Evolutionary conservation across 2,113 vertebrate species (phyloP), one percentile per base, ranked within the genome.

Genomic region (Nannobrachium achirus): DNA sequence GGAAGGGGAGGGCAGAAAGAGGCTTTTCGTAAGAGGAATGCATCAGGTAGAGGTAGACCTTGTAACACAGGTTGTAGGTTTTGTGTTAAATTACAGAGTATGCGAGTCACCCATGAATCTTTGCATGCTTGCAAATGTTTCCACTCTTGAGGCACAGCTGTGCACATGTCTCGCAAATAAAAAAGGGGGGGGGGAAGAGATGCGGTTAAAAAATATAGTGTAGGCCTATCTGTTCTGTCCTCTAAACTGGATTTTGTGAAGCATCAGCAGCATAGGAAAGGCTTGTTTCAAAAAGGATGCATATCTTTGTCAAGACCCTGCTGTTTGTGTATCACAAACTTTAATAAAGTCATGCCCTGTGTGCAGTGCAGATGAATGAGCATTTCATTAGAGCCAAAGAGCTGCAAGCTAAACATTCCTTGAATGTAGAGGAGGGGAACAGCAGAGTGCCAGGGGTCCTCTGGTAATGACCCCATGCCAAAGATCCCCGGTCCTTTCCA

Each of bases 401-500:
- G 73, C 76, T 79, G 63, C 64, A 69, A 73, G 69, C 75, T 40
- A 51, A 33, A 75, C 83, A 87, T 81, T 89, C 84, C 83, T 85
- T 76, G 81, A 80, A 86, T 83, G 86, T 83, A 84, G 82, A 86
- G 80, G 78, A 84, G 75, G 80, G 81, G 80, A 79, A 71, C 73
- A 78, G 76, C 73, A n/a, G 58, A 81, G 70, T 80, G 77, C 80
- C 83, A 83, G 85, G 85, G 83, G 74, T 81, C 80, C 78, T 78
- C 76, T 78, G 80, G 71, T 80, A 89, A 83, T 84, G 81, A 86
- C 76, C 82, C 77, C 72, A 13, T 86, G 85, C 83, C 81, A 86
- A 66, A 84, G 80, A 84, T 83, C 81, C 79, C 25, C 25, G 25
- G 25, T 33, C 25, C 74, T 76, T 66, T 81, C 79, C 79, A 73